phyloP scores from a whole-genome alignment of 2,797 vertebrate species.

The Bradypodion ventrale region DNA sequence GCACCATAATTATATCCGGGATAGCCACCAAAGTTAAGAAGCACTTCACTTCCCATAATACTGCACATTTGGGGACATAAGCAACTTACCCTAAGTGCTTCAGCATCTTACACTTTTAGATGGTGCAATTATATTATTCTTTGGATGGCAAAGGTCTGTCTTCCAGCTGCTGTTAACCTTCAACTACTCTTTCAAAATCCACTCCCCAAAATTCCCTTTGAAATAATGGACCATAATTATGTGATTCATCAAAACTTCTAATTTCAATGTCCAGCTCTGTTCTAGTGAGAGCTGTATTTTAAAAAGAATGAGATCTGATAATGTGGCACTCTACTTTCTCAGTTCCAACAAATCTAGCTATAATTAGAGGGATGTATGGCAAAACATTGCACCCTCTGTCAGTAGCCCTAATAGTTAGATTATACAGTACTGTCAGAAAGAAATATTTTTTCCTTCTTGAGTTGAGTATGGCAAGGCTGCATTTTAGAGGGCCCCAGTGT shows the following conservation, averaged over 20 bases:
- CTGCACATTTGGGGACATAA: conserved; percentile 16
- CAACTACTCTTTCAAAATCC: conserved; percentile 22
- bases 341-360: conserved; percentile 57
- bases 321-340: conserved; percentile 44
- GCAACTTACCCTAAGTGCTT: neutral
- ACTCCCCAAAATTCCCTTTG: conserved; percentile 37
- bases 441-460: conserved; percentile 64
- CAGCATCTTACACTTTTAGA: neutral
- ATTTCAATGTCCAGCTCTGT: neutral
- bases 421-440: conserved; percentile 69
- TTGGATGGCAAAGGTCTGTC: conserved; percentile 19
- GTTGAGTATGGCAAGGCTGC: conserved; percentile 43
- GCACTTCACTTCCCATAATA: neutral
- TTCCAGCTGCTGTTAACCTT: conserved; percentile 35
- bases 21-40: neutral
- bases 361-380: conserved; percentile 68
- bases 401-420: conserved; percentile 64
- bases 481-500: neutral
- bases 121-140: neutral
- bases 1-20: neutral
- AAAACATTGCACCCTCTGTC: conserved; percentile 60
- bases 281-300: conserved; percentile 42
- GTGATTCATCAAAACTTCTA: conserved; percentile 40
- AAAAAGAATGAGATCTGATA: conserved; percentile 54
- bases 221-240: conserved; percentile 52